Evolutionary conservation across 2,888 invertebrate species (phyloP).

Genomic region (Plutella xylostella): DNA sequence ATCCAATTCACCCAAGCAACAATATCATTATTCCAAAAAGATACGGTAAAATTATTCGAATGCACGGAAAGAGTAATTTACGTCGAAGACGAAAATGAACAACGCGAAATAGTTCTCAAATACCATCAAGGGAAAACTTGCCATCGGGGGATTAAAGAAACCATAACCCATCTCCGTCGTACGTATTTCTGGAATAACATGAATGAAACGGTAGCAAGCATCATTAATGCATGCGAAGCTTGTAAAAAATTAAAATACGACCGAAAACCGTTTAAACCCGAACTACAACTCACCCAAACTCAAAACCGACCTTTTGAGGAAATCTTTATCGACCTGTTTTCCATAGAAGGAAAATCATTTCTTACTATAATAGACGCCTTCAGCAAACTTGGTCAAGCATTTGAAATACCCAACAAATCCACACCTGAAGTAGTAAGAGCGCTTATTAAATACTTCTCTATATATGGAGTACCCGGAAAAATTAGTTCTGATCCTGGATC

Average conservation of each 20-base stretch:
- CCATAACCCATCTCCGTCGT: constrained; percentile 23
- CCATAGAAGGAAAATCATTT: constrained; percentile 26
- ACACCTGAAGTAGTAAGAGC: constrained; percentile 23
- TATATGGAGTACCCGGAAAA: constrained; percentile 26
- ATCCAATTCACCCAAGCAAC: too few relatives aligned
- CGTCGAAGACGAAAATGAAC: neutral
- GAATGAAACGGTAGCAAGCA: constrained; percentile 8
- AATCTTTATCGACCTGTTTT: too few relatives aligned
- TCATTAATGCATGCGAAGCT: constrained; percentile 4
- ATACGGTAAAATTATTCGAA: too few relatives aligned
- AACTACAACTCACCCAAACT: too few relatives aligned
- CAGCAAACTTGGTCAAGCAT: constrained; percentile 27
- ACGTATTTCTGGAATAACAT: constrained; percentile 29
- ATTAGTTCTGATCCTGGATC: constrained; percentile 30
- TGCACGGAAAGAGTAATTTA: too few relatives aligned
- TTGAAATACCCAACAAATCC: constrained; percentile 28
- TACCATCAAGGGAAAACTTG: constrained; percentile 13
- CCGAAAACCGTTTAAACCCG: too few relatives aligned
- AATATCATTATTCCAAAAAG: too few relatives aligned
- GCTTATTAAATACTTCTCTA: constrained; percentile 26
- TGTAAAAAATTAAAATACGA: too few relatives aligned
- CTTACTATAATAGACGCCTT: constrained; percentile 27
- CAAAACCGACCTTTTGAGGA: too few relatives aligned
- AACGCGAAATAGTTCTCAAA: neutral
- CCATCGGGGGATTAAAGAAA: constrained; percentile 26